Conservation (phyloP, 1,140 invertebrate genomes). For the Lepidurus packardi region DNA sequence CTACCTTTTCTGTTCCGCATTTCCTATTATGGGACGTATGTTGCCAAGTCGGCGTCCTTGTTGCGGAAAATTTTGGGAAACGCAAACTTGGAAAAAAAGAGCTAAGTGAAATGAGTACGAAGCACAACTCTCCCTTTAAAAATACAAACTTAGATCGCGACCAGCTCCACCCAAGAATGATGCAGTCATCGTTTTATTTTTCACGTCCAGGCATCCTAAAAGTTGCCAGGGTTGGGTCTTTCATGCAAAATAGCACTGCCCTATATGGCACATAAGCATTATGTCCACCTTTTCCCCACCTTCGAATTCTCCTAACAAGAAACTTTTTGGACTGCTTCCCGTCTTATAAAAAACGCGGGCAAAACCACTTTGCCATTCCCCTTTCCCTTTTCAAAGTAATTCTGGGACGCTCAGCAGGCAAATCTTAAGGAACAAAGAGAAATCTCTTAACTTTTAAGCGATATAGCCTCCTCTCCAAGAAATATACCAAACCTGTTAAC, state of each 20-base stretch:
- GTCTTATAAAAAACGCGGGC: neutral
- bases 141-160: neutral
- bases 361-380: neutral
- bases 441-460: neutral
- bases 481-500: conserved; percentile 13
- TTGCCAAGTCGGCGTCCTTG: neutral
- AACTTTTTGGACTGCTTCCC: conserved; percentile 14
- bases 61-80: neutral
- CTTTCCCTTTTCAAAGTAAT: neutral
- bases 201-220: neutral
- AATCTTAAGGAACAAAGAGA: neutral
- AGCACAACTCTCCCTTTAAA: neutral
- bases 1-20: neutral
- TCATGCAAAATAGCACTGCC: conserved; percentile 1
- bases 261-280: conserved; percentile 8
- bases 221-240: neutral
- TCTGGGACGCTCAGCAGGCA: neutral
- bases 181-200: neutral
- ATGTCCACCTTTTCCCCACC: neutral
- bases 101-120: neutral
- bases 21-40: neutral
- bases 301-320: neutral
- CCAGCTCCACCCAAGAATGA: conserved; percentile 14
- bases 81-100: neutral
- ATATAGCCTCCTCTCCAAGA: neutral